Conservation (phyloP, 2,113 vertebrate species). For the Thalassoma bifasciatum region DNA sequence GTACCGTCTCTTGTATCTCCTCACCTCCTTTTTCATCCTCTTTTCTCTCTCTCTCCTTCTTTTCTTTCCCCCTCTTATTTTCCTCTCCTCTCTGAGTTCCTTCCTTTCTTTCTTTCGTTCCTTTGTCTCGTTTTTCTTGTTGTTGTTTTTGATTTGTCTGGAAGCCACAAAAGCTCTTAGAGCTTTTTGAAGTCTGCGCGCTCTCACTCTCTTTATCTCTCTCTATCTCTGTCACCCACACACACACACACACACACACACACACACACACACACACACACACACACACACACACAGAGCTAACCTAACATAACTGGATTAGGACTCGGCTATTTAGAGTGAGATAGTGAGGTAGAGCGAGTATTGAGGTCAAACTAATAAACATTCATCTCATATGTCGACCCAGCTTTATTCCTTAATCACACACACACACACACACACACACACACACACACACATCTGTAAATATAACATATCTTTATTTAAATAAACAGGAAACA, state of each 20-base stretch:
- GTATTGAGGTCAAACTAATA: conserved; percentile 79
- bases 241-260: conserved; percentile 13
- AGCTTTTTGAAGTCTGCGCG: conserved; percentile 52
- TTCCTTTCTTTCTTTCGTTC: conserved; percentile 26
- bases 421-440: not conserved
- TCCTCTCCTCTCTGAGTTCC: no score
- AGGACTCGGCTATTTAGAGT: conserved; percentile 46
- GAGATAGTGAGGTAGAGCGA: conserved; percentile 39
- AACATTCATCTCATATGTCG: conserved; percentile 64
- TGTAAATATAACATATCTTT: no score
- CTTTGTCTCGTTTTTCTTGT: conserved; percentile 51
- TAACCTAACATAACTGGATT: conserved; percentile 74
- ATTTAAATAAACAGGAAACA: no score
- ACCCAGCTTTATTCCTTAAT: conserved; percentile 17
- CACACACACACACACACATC: no score
- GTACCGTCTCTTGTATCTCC: not conserved
- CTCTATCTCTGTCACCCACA: no score
- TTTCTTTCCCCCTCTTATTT: conserved; percentile 52
- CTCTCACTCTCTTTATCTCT: not conserved
- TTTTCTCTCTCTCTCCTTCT: conserved; percentile 51
- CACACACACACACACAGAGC: conserved; percentile 29
- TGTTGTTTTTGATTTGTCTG: conserved; percentile 64
- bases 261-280: not conserved
- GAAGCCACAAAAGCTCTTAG: conserved; percentile 69
- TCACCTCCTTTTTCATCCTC: conserved; percentile 16